A percentile compares a stretch with the other conserved stretches of the same genome.
These are phyloP conservation scores for Schizopygopsis malacanthus DNA, from an alignment of 2,797 vertebrate genomes.

Conservation along the genomic window DNA sequence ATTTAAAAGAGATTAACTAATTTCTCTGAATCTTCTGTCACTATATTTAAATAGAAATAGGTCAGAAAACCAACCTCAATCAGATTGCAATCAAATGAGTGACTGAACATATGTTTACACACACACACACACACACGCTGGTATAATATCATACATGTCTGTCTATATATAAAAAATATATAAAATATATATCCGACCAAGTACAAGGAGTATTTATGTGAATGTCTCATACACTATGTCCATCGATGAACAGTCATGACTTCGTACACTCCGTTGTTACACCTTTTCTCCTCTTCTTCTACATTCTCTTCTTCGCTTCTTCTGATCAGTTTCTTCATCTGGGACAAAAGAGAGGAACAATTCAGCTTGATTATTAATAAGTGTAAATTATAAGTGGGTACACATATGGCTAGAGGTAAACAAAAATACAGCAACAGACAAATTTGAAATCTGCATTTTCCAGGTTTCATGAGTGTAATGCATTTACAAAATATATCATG, in stretches of 20 bases:
- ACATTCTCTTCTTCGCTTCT: neutral
- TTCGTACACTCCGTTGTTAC: constrained; percentile 19
- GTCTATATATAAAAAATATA: no score
- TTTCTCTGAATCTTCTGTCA: neutral
- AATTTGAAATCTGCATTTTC: neutral
- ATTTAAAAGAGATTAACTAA: neutral
- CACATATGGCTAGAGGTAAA: neutral
- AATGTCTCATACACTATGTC: neutral
- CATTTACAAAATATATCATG: neutral
- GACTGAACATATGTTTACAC: neutral
- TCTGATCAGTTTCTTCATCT: neutral
- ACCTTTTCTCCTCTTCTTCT: neutral
- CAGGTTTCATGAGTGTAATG: neutral
- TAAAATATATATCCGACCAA: neutral
- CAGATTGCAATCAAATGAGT: neutral
- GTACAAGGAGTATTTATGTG: neutral
- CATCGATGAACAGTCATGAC: neutral
- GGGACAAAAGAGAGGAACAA: neutral
- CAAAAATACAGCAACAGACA: neutral
- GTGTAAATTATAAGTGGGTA: neutral
- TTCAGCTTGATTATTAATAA: neutral
- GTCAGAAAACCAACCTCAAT: neutral
- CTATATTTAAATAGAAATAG: no score
- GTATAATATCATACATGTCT: no score
- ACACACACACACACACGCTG: neutral